Evolutionary conservation across 2,888 invertebrate species (phyloP).

Genomic region (Polymixis lichenea): DNA sequence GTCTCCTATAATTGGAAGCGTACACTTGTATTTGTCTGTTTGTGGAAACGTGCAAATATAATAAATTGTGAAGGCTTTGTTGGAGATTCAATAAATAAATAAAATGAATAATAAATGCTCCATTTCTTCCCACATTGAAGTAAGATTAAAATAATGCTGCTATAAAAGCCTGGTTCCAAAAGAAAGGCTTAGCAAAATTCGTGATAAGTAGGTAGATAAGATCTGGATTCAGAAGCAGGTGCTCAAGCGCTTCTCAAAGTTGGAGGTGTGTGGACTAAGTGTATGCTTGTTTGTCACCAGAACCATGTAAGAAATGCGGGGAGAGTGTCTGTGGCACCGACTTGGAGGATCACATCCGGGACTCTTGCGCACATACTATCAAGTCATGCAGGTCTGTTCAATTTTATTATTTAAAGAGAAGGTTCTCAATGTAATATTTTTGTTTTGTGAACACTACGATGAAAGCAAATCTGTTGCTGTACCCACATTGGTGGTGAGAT

Average conservation of each 20-base stretch:
- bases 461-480: neutral
- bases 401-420: neutral
- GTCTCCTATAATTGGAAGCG: no score
- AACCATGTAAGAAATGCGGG: conserved; percentile 87
- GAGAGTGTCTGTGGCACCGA: conserved; percentile 87
- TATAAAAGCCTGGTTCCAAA: neutral
- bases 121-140: neutral
- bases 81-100: no score
- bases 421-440: neutral
- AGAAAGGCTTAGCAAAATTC: neutral
- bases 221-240: neutral
- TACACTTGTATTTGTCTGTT: no score
- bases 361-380: conserved; percentile 90
- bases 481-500: neutral
- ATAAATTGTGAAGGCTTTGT: no score
- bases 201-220: neutral
- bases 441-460: neutral
- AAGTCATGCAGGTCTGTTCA: conserved; percentile 89
- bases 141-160: neutral
- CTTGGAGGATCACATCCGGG: conserved; percentile 87
- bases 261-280: neutral
- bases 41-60: no score
- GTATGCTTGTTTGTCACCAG: conserved; percentile 69
- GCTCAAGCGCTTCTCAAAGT: neutral
- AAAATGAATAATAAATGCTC: neutral